These are phyloP conservation scores for Podotricha telesiphe DNA, from an alignment of 2,888 invertebrate species.

Conservation along the genomic window DNA sequence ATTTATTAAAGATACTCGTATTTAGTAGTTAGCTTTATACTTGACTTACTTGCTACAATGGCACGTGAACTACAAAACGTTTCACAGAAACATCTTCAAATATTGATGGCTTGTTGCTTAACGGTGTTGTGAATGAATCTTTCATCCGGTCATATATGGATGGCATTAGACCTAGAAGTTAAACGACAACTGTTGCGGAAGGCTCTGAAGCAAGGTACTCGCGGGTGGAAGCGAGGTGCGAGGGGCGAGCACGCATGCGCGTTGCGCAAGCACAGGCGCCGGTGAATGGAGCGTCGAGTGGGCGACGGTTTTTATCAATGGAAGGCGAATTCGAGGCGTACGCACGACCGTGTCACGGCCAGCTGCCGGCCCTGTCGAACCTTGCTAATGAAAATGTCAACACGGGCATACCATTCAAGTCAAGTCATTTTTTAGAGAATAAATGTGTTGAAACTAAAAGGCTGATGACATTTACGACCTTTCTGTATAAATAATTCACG, in stretches of 20 bases:
- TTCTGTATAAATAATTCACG: slow-evolving; percentile 22
- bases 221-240: slow-evolving; percentile 47
- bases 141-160: slow-evolving; percentile 42
- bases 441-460: slow-evolving; percentile 35
- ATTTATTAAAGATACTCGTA: slow-evolving; percentile 15
- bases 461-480: slow-evolving; percentile 28
- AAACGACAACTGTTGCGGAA: slow-evolving; percentile 58
- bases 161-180: slow-evolving; percentile 44
- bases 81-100: slow-evolving; percentile 24
- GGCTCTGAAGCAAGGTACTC: slow-evolving; percentile 65
- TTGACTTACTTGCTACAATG: slow-evolving; percentile 38
- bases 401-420: slow-evolving; percentile 48
- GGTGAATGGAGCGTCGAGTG: slow-evolving; percentile 77
- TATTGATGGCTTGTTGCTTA: slow-evolving; percentile 38
- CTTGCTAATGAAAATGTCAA: slow-evolving; percentile 76
- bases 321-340: slow-evolving; percentile 79
- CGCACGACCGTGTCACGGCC: slow-evolving; percentile 78
- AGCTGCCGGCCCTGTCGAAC: slow-evolving; percentile 53
- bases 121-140: slow-evolving; percentile 46
- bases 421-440: slow-evolving; percentile 33
- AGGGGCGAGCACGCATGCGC: slow-evolving; percentile 61
- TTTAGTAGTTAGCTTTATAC: slow-evolving; percentile 42
- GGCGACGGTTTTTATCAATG: slow-evolving; percentile 82
- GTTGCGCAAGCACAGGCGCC: slow-evolving; percentile 77
- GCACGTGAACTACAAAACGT: slow-evolving; percentile 17